phyloP scores from a whole-genome alignment of 2,113 vertebrate genomes.

The Ictidomys tridecemlineatus region DNA sequence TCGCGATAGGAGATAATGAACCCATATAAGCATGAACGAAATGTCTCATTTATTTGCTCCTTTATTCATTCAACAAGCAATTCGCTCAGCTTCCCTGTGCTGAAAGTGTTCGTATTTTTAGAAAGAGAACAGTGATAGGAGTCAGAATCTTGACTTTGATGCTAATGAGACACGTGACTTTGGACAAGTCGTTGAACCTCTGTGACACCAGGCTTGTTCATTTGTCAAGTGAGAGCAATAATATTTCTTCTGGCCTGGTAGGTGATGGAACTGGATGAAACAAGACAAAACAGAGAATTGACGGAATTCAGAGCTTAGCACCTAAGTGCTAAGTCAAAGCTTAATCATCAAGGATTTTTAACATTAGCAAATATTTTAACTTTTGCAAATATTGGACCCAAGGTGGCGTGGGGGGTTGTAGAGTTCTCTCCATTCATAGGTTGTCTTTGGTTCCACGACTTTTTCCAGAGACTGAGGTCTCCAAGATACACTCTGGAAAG shows the following conservation, averaged over 20 bases:
- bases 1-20: not conserved
- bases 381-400: no score
- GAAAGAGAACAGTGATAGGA: not conserved
- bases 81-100: not conserved
- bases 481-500: not conserved
- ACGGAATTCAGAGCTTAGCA: not conserved
- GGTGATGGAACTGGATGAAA: not conserved
- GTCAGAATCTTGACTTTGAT: not conserved
- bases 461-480: not conserved
- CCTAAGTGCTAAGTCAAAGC: accelerated
- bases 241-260: not conserved
- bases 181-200: not conserved
- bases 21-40: not conserved
- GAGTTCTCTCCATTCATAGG: not conserved
- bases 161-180: not conserved
- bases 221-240: not conserved
- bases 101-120: not conserved
- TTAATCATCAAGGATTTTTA: not conserved
- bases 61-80: not conserved
- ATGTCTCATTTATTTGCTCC: not conserved
- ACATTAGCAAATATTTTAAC: not conserved
- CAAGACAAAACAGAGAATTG: not conserved
- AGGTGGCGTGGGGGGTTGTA: accelerated
- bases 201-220: not conserved
- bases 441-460: not conserved